Base-by-base conservation (phyloP, 2,797 vertebrate species). In the Florisuga fusca region DNA sequence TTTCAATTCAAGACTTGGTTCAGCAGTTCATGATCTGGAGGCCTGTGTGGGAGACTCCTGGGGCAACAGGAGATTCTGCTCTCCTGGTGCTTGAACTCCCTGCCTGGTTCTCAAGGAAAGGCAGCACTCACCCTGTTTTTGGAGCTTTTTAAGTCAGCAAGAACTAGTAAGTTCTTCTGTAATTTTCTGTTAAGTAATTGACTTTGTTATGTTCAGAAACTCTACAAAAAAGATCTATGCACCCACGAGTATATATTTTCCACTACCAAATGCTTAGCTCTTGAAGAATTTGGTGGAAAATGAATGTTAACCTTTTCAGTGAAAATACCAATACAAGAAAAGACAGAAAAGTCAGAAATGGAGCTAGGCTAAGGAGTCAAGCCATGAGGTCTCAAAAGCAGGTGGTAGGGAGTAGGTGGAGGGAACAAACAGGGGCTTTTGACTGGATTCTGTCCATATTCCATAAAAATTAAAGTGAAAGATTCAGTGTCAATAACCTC, bases 91-190 rank as follows among this genome's bases (percentile, higher is more conserved):
- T 77, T 83, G 59, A 73, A 33, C 9, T 87, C 45, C 5, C 26
- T 58, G 20, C 12, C 31, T 8, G 16, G 21, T 33, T 82, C 31
- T 20, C 12, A 59, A 62, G 26, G 59, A 82, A 82, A 67, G 48
- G 26, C 29, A 74, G 16, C 1, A 0, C 4, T 84, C 9, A 10
- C 10, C 10, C 1, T 54, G 36, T 4, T 50, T 89, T 1, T 2
- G n/a, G 46, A 73, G 41, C 25, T 83, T 81, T 91, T 76, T 13
- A 69, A 79, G 15, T 57, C 54, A 86, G 10, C 5, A 58, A 68
- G 57, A 74, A 31, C 12, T 53, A 63, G 16, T 34, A 50, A 36
- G 13, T 13, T 77, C 26, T 71, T 87, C 54, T 87, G 14, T 51
- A 77, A 23, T 89, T 87, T 46, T 83, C 50, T 62, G 3, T 64